These are phyloP conservation scores for Syritta pipiens DNA, from an alignment of 2,888 invertebrate genomes.

Conservation along the genomic window DNA sequence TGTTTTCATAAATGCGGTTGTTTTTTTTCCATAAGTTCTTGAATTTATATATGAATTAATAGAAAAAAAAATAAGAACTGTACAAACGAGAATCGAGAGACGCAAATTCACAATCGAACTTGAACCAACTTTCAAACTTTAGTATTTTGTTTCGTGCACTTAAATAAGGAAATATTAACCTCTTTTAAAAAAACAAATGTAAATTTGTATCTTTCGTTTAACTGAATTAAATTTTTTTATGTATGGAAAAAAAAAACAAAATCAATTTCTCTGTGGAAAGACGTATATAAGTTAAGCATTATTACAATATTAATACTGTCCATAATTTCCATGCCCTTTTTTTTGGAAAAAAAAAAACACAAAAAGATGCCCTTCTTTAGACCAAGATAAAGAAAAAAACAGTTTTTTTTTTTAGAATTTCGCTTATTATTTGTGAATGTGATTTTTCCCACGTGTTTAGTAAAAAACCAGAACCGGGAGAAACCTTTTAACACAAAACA, in stretches of 20 bases:
- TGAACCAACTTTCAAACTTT: slow-evolving; percentile 10
- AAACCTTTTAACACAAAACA: background rate
- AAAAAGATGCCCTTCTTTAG: too few species aligned
- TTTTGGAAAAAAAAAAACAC: too few species aligned
- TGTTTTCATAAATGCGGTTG: background rate
- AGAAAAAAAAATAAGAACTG: too few species aligned
- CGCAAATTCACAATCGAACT: slow-evolving; percentile 1
- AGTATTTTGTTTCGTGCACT: slow-evolving; percentile 50
- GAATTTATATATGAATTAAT: background rate
- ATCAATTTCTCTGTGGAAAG: slow-evolving; percentile 89
- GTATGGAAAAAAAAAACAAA: slow-evolving; percentile 67
- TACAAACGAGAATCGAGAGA: slow-evolving; percentile 45
- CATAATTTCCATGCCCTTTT: background rate
- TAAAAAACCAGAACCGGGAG: slow-evolving; percentile 45
- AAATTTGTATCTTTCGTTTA: slow-evolving; percentile 26
- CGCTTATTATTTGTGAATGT: slow-evolving; percentile 16
- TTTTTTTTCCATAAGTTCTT: slow-evolving; percentile 18
- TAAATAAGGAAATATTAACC: slow-evolving; percentile 29
- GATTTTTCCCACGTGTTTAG: slow-evolving; percentile 8
- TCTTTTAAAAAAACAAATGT: slow-evolving; percentile 18
- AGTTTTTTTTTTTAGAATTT: slow-evolving; percentile 22
- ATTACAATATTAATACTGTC: slow-evolving; percentile 71
- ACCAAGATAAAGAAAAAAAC: too few species aligned
- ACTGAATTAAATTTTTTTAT: slow-evolving; percentile 17
- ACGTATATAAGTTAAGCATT: slow-evolving; percentile 82